Evolutionary conservation across 2,797 vertebrate species (phyloP).

Genomic region (Tympanoctomys barrerae): DNA sequence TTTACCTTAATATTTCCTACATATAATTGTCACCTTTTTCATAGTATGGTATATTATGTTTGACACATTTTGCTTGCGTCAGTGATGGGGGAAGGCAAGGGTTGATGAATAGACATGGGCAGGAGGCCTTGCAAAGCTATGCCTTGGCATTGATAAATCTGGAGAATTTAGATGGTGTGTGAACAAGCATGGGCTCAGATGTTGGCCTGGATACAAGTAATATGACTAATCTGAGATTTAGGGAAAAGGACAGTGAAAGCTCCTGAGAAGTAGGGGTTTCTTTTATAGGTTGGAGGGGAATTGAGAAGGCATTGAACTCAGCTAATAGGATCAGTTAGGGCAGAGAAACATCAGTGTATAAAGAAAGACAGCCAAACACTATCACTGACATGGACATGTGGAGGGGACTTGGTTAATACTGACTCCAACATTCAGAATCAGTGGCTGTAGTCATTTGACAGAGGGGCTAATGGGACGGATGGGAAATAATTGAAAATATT

Average conservation of each 20-base stretch:
- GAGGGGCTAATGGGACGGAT: background rate
- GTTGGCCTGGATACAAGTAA: background rate
- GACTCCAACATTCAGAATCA: background rate
- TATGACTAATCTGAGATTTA: background rate
- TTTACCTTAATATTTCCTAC: background rate
- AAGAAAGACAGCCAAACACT: background rate
- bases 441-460: background rate
- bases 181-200: background rate
- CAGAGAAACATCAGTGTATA: background rate
- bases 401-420: background rate
- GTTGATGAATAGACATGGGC: background rate
- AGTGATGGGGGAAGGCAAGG: background rate
- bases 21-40: background rate
- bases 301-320: background rate
- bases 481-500: background rate
- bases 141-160: background rate
- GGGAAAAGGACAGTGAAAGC: background rate
- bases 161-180: conserved; percentile 1
- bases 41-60: background rate
- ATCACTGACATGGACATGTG: background rate
- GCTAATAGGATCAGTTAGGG: background rate
- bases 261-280: background rate
- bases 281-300: background rate
- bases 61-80: background rate
- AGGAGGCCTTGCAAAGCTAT: background rate